These are phyloP conservation scores for Theodoxus fluviatilis DNA, from an alignment of 2,888 invertebrate genomes.

Conservation along the genomic window DNA sequence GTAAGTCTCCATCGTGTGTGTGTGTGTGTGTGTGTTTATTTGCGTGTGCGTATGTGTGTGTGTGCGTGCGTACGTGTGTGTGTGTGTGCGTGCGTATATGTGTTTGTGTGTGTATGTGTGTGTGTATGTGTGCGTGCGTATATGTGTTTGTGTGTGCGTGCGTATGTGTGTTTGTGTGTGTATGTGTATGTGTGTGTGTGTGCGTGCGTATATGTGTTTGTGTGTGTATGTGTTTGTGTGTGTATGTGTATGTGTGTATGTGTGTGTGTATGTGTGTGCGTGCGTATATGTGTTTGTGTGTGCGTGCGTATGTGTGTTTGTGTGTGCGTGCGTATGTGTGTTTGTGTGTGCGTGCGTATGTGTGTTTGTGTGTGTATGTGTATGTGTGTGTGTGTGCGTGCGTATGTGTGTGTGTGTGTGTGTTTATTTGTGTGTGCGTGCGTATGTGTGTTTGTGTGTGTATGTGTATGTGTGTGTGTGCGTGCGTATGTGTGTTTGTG, in stretches of 20 bases:
- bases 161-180: slow-evolving; percentile 6
- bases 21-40: background rate
- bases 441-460: background rate
- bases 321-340: slow-evolving; percentile 16
- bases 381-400: background rate
- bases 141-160: background rate
- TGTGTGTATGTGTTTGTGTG: background rate
- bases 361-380: background rate
- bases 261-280: slow-evolving; percentile 14
- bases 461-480: background rate
- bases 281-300: slow-evolving; percentile 4
- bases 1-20: background rate
- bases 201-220: background rate
- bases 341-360: background rate
- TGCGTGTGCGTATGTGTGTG: slow-evolving; percentile 1
- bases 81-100: background rate
- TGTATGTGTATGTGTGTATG: slow-evolving; percentile 17
- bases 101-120: too few relatives aligned
- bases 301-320: slow-evolving; percentile 13
- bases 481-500: slow-evolving; percentile 5
- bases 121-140: background rate
- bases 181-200: background rate
- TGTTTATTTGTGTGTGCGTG: background rate
- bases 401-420: slow-evolving; percentile 9
- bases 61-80: background rate